These are phyloP conservation scores for Ptychoptera contaminata DNA, from an alignment of 2,888 invertebrate species.

Conservation along the genomic window DNA sequence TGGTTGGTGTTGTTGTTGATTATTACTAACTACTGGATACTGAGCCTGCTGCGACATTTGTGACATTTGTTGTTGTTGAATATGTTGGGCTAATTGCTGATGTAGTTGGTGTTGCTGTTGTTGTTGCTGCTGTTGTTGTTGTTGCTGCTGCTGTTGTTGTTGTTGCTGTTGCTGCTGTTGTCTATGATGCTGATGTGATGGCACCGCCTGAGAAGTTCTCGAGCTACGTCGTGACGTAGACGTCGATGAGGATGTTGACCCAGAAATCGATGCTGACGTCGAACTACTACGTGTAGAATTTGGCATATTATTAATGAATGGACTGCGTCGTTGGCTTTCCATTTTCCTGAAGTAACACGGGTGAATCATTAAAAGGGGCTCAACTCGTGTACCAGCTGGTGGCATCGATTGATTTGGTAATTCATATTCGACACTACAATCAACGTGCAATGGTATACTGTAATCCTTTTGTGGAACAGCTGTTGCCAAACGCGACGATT, in stretches of 20 bases:
- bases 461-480: constrained; percentile 55
- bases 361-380: constrained; percentile 78
- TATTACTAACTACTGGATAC: constrained; percentile 18
- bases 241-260: constrained; percentile 14
- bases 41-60: constrained; percentile 28
- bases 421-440: constrained; percentile 84
- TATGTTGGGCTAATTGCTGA: constrained; percentile 15
- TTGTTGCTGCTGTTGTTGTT: constrained; percentile 12
- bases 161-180: constrained; percentile 15
- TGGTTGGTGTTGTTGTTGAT: constrained; percentile 18
- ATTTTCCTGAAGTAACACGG: constrained; percentile 79
- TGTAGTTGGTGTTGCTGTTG: constrained; percentile 15
- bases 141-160: constrained; percentile 15
- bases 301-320: constrained; percentile 71
- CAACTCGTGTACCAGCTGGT: constrained; percentile 65
- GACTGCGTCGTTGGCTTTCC: constrained; percentile 66
- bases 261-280: constrained; percentile 20
- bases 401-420: constrained; percentile 79
- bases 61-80: constrained; percentile 23
- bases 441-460: constrained; percentile 73
- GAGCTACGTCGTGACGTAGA: constrained; percentile 15
- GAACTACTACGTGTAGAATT: constrained; percentile 35
- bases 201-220: constrained; percentile 12
- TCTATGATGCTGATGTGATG: constrained; percentile 14
- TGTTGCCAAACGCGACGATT: constrained; percentile 12